These are phyloP conservation scores for Neoniphon sammara DNA, from an alignment of 2,797 vertebrate genomes.

Conservation along the genomic window DNA sequence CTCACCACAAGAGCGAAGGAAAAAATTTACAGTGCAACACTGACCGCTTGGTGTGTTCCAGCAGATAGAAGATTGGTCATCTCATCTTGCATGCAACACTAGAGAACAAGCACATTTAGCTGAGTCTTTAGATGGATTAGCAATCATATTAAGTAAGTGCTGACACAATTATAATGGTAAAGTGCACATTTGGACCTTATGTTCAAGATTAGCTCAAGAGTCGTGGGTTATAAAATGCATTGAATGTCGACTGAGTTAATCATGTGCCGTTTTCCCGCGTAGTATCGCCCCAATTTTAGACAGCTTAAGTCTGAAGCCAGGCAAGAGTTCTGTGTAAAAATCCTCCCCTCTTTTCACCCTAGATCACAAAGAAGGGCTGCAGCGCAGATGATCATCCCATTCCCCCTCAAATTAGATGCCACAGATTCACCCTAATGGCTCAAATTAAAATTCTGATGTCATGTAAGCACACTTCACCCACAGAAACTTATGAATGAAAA, in stretches of 20 bases:
- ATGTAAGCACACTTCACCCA: too few species aligned
- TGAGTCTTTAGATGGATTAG: conserved; percentile 2
- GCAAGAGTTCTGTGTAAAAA: too few species aligned
- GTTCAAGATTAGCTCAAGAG: conserved; percentile 18
- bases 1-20: conserved; percentile 81
- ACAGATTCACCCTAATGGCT: too few species aligned
- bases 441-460: too few species aligned
- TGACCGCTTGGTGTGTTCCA: conserved; percentile 78
- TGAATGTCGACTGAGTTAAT: background rate
- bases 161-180: background rate
- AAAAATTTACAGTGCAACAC: conserved; percentile 80
- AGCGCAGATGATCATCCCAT: too few species aligned
- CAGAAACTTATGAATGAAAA: too few species aligned
- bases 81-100: conserved; percentile 53
- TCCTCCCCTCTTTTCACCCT: too few species aligned
- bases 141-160: background rate
- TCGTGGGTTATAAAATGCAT: background rate
- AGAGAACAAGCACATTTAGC: conserved; percentile 12
- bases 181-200: background rate
- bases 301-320: background rate
- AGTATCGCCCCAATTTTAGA: background rate
- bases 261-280: background rate
- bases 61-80: conserved; percentile 69
- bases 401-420: too few species aligned
- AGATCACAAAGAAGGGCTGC: too few species aligned